Evolutionary conservation across 2,888 invertebrate genomes (phyloP), one percentile per base, ranked within the genome.

Genomic region (Conistra vaccinii): DNA sequence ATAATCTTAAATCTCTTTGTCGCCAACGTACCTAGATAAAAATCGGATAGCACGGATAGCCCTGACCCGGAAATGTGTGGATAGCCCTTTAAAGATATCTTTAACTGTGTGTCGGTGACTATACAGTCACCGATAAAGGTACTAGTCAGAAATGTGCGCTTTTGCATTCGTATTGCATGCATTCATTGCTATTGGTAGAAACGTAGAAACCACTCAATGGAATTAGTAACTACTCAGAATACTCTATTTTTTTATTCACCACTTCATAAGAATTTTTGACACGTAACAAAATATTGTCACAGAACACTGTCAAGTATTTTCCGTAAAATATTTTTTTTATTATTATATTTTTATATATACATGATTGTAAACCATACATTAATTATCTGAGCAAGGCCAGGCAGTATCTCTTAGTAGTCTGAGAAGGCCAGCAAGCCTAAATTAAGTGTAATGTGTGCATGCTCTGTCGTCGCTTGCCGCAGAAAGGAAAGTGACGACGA

Each of bases 381-480:
- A 66, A 51, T 53, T 7, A 53, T 66, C 32, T 62, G 12, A 42
- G 20, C 32, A 57, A 57, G 32, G 39, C 32, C 26, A 61, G 14
- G n/a, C n/a, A n/a, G n/a, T n/a, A n/a, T n/a, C n/a, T n/a, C n/a
- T n/a, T n/a, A n/a, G n/a, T n/a, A n/a, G n/a, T n/a, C n/a, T n/a
- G n/a, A n/a, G n/a, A 57, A 57, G 32, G 39, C 32, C 26, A 61
- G 14, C 17, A 57, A 17, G 53, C 45, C 20, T 57, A 32, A 70
- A 45, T 67, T 32, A 23, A 23, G 62, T 55, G 76, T 75, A 23
- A 85, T 85, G 85, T 70, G 66, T 69, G 61, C 73, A 60, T 85
- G 85, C 57, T 69, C 60, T 39, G 2, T 61, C 32, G 53, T 62
- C 17, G 1, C 51, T 35, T 82, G 87, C 45, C 66, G 45, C 35